Percentiles rank a stretch among this genome's conserved stretches.
These are phyloP conservation scores for Dasyurus viverrinus DNA, from an alignment of 2,113 vertebrate species.

Conservation along the genomic window DNA sequence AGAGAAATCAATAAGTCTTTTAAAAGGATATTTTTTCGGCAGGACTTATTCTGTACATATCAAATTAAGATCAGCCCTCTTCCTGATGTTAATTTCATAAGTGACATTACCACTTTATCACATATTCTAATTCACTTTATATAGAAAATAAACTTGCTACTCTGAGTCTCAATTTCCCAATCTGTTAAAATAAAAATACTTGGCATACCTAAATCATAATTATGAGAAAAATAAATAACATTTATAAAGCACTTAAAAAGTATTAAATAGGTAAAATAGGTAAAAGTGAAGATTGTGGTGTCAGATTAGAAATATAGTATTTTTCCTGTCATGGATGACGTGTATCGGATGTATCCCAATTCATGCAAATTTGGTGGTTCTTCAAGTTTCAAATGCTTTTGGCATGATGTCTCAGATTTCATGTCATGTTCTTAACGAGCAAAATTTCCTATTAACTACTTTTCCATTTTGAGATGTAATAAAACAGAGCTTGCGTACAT, in stretches of 20 bases:
- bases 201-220: background rate
- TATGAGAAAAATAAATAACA: background rate
- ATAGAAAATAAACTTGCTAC: background rate
- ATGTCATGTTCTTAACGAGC: background rate
- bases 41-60: background rate
- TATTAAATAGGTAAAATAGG: no score
- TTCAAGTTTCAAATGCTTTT: background rate
- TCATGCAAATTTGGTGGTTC: background rate
- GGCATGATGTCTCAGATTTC: background rate
- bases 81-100: background rate
- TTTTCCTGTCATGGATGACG: background rate
- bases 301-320: background rate
- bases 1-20: background rate
- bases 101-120: background rate
- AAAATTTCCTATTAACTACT: background rate
- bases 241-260: no score
- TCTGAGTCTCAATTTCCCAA: background rate
- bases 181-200: background rate
- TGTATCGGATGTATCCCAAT: background rate
- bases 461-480: background rate
- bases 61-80: background rate
- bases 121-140: background rate
- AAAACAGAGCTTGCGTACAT: background rate
- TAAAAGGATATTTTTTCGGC: background rate
- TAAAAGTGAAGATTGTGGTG: background rate